These are phyloP conservation scores for Onthophagus sagittarius DNA, from an alignment of 2,888 invertebrate genomes.

Conservation along the genomic window DNA sequence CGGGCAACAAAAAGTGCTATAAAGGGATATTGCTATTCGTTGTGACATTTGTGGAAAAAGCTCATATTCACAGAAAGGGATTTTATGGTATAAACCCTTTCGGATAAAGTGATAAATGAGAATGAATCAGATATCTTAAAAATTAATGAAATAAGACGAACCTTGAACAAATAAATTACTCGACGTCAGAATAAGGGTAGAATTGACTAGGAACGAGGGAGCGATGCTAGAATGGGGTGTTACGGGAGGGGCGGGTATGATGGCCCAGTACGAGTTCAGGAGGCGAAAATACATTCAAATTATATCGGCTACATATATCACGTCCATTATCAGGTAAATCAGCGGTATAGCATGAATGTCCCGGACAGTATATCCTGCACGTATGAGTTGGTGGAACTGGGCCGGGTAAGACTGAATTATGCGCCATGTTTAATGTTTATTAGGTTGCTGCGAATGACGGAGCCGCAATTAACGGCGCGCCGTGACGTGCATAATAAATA, in stretches of 20 bases:
- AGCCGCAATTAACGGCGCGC: constrained; percentile 46
- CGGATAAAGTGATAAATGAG: not conserved
- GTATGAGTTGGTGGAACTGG: constrained; percentile 33
- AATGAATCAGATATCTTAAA: no score
- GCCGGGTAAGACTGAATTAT: constrained; percentile 48
- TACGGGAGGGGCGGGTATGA: not conserved
- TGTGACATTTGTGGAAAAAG: not conserved
- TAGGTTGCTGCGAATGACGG: constrained; percentile 48
- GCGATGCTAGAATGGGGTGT: not conserved
- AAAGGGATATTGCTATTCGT: not conserved
- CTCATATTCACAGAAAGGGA: not conserved
- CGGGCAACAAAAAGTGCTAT: not conserved
- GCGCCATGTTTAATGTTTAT: constrained; percentile 49
- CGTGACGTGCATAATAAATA: constrained; percentile 48
- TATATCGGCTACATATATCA: constrained; percentile 28
- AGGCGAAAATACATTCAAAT: constrained; percentile 24
- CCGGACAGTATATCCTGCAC: constrained; percentile 30
- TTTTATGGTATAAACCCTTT: not conserved
- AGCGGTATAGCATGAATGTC: constrained; percentile 31
- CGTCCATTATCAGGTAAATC: constrained; percentile 30
- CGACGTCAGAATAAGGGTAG: not conserved
- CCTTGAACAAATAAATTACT: not conserved
- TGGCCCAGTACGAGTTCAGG: constrained; percentile 9
- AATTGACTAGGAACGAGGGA: not conserved
- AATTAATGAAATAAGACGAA: not conserved